Evolutionary conservation across 30 jellyfish, hydroid and myxozoan species (phyloP).

Genomic region (Mastigias papua): DNA sequence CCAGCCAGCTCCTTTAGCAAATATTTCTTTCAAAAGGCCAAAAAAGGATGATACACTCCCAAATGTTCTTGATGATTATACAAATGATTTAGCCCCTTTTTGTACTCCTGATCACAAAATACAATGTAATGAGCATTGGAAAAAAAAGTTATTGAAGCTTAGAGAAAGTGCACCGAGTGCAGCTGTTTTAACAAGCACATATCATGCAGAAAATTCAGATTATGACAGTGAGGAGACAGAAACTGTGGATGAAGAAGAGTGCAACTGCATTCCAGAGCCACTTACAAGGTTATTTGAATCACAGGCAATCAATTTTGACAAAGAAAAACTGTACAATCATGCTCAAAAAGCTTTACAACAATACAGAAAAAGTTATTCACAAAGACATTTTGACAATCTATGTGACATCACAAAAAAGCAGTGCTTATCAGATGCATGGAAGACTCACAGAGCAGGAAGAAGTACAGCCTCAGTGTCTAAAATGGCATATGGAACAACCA

Average conservation of each 20-base stretch:
- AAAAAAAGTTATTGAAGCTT: constrained; percentile 15
- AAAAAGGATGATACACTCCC: constrained; percentile 31
- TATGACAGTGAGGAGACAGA: constrained; percentile 3
- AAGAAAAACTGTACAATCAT: not conserved
- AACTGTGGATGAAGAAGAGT: constrained; percentile 28
- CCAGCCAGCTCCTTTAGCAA: constrained; percentile 37
- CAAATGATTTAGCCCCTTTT: constrained; percentile 1
- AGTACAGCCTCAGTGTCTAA: constrained; percentile 37
- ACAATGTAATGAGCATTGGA: constrained; percentile 3
- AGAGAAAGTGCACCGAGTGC: constrained; percentile 2
- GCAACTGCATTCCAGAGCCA: constrained; percentile 57
- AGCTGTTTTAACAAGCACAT: constrained; percentile 57
- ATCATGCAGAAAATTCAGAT: not conserved
- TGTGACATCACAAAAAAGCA: constrained; percentile 32
- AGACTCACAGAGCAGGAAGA: constrained; percentile 46
- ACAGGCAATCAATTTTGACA: constrained; percentile 1
- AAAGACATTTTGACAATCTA: constrained; percentile 14
- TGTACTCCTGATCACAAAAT: constrained; percentile 1
- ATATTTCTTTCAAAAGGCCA: constrained; percentile 17
- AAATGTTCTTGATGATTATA: constrained; percentile 9
- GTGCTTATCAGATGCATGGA: constrained; percentile 34
- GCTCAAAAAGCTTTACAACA: not conserved
- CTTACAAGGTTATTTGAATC: constrained; percentile 38
- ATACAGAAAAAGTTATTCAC: constrained; percentile 11
- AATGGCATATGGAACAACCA: constrained; percentile 37